Evolutionary conservation across 2,888 invertebrate genomes (phyloP).

Genomic region (Phyllotreta striolata): DNA sequence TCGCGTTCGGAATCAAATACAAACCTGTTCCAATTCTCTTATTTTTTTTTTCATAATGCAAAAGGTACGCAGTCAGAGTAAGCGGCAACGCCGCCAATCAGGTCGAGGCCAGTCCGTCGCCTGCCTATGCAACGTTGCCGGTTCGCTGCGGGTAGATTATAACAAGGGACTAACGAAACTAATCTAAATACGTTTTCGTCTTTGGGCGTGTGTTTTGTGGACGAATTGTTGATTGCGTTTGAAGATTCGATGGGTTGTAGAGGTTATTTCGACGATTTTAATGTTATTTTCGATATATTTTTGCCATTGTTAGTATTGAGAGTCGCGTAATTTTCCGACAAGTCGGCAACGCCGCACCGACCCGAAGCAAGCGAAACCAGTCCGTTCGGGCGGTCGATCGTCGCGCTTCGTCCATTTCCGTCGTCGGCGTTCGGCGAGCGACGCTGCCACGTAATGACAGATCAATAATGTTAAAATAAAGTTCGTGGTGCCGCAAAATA

Average conservation of each 20-base stretch:
- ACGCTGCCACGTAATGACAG: constrained; percentile 60
- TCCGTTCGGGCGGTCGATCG: constrained; percentile 19
- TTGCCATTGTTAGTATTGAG: too few relatives aligned
- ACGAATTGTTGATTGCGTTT: not conserved
- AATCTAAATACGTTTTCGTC: not conserved
- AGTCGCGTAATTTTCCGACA: not conserved
- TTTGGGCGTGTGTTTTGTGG: not conserved
- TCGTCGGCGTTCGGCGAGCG: constrained; percentile 48
- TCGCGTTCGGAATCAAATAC: constrained; percentile 7
- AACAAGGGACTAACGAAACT: not conserved
- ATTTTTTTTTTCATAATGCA: constrained; percentile 15
- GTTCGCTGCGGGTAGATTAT: not conserved
- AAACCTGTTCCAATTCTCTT: constrained; percentile 9
- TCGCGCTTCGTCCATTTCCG: constrained; percentile 8
- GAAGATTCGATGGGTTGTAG: not conserved
- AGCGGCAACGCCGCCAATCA: constrained; percentile 23
- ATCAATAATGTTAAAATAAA: constrained; percentile 57
- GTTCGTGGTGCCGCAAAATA: constrained; percentile 56
- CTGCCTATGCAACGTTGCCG: not conserved
- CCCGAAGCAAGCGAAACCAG: not conserved
- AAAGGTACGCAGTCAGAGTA: constrained; percentile 12
- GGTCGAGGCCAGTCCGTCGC: constrained; percentile 27
- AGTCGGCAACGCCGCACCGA: not conserved
- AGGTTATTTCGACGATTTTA: too few relatives aligned
- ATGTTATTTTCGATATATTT: too few relatives aligned